These are phyloP conservation scores for Bathynomus jamesi DNA, from an alignment of 1,140 invertebrate genomes.

Conservation along the genomic window DNA sequence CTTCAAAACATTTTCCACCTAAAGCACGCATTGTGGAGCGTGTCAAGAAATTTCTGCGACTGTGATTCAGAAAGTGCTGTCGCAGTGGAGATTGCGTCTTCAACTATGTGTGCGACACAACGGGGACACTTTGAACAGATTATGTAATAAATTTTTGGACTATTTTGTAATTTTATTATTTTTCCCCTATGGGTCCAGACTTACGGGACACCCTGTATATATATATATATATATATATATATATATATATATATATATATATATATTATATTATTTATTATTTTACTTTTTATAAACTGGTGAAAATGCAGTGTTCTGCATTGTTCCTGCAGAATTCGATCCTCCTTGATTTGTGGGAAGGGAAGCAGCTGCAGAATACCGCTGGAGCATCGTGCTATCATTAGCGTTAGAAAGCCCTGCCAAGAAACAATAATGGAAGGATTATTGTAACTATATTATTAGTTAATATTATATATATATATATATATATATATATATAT, in stretches of 20 bases:
- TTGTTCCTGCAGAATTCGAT: background rate
- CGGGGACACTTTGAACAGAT: too few species aligned
- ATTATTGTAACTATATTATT: background rate
- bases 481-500: too few species aligned
- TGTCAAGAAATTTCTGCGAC: too few species aligned
- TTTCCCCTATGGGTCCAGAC: too few species aligned
- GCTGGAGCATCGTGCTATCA: background rate
- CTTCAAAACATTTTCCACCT: too few species aligned
- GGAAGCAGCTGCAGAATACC: background rate
- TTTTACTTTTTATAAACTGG: background rate
- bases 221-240: constrained; percentile 2
- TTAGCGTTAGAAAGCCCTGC: background rate
- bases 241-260: background rate
- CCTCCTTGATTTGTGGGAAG: background rate
- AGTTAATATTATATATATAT: background rate
- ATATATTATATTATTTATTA: background rate
- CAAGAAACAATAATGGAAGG: background rate
- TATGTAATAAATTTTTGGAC: too few species aligned
- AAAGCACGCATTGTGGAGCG: too few species aligned
- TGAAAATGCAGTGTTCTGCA: background rate
- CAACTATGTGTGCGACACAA: too few species aligned
- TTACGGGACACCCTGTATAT: too few species aligned
- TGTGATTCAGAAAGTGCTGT: too few species aligned
- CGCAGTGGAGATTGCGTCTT: too few species aligned
- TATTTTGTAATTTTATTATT: too few species aligned